Evolutionary conservation across 2,113 vertebrate genomes (phyloP), one percentile per base, ranked within the genome.

Genomic region (Heterotilapia buettikoferi): DNA sequence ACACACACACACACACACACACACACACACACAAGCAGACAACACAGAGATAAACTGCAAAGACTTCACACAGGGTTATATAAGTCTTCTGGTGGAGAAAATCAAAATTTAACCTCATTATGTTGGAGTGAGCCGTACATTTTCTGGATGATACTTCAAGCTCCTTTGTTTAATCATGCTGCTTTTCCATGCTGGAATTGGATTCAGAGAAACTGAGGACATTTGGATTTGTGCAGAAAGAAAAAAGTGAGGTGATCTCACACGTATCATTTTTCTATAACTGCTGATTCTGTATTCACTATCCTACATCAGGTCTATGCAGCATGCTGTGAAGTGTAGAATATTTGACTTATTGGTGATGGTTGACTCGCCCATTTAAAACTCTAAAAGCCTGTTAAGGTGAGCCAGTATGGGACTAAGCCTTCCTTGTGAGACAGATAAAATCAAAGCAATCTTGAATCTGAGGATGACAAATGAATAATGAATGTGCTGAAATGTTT

Each of bases 361-460:
- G 66, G 86, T 12, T 89, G 89, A 92, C 59, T 86, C 82, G 82
- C 47, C 13, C 56, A 19, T 47, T 24, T 16, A 80, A 59, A 89
- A 47, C 84, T 66, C 80, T 84, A 43, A 89, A 92, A 91, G 88
- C 88, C 68, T 63, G 63, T 83, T 83, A 85, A 79, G 85, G 79
- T 90, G 88, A 90, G 80, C 33, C 56, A 5, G 73, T 57, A 19
- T 38, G 54, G 78, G 57, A 47, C 87, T 83, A 82, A 92, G 90
- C 47, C 83, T 86, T 89, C 59, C 83, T 73, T 56, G 56, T 19
- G 29, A 83, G 71, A 85, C 45, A 91, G 86, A 93, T 92, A 84
- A 86, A 94, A 90, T 93, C 89, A 94, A 90, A 94, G 87, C 82
- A 87, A 93, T 94, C 88, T 91, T 26, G 56, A 87, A 81, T 91